These are phyloP conservation scores for Aphidoletes aphidimyza DNA, from an alignment of 2,888 invertebrate species.

Conservation along the genomic window DNA sequence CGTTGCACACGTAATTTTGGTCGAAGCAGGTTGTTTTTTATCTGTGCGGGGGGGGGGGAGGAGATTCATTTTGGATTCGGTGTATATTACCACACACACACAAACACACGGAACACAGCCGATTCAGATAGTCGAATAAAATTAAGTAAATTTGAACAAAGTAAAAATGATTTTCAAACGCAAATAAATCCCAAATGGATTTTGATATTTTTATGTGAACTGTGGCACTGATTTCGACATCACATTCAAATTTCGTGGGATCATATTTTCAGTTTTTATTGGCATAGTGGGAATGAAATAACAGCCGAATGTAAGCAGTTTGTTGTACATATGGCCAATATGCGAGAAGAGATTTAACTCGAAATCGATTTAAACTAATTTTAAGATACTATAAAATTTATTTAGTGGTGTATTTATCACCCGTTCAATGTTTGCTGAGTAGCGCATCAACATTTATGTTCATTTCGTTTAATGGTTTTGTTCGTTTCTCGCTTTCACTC, in stretches of 20 bases:
- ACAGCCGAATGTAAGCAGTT: not conserved
- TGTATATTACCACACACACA: no score
- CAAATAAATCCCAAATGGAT: not conserved
- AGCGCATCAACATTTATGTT: constrained; percentile 39
- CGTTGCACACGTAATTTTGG: no score
- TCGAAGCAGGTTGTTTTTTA: no score
- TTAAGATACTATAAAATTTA: constrained; percentile 46
- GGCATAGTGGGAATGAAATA: no score
- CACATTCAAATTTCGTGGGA: no score
- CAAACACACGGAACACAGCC: no score
- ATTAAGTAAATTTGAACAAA: not conserved
- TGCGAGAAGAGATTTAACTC: not conserved
- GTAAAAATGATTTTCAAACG: not conserved
- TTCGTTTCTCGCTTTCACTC: not conserved
- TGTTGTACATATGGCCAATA: not conserved
- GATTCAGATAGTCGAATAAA: no score
- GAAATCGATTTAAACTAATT: constrained; percentile 37
- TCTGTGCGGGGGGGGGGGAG: no score
- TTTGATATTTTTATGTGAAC: not conserved
- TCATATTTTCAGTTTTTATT: no score
- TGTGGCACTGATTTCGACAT: not conserved
- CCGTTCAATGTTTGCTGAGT: constrained; percentile 6
- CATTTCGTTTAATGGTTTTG: constrained; percentile 39
- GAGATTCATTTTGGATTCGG: no score
- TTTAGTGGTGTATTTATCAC: constrained; percentile 38